A percentile compares a stretch with the other conserved stretches of the same genome.
These are phyloP conservation scores for Hassar affinis DNA, from an alignment of 2,113 vertebrate genomes.

Conservation along the genomic window DNA sequence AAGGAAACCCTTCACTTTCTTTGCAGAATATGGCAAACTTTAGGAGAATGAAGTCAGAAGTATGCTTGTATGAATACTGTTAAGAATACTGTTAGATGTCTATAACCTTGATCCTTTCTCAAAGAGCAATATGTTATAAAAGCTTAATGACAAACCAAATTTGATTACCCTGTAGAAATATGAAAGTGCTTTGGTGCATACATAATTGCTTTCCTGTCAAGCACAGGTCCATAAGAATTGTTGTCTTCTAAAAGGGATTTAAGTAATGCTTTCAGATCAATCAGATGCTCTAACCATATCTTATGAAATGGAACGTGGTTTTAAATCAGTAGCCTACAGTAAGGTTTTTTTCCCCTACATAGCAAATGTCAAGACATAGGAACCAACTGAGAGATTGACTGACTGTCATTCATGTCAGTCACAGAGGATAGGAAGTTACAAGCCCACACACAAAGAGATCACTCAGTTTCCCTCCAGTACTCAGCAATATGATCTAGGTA, in stretches of 20 bases:
- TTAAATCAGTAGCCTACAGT: neutral
- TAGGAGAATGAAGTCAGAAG: neutral
- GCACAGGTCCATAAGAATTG: neutral
- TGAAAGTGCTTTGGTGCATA: constrained; percentile 13
- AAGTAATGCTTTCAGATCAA: constrained; percentile 19
- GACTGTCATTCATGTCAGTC: constrained; percentile 15
- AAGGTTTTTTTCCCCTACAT: neutral
- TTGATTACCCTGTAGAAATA: constrained; percentile 31
- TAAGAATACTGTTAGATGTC: neutral
- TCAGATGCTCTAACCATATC: neutral
- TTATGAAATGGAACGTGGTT: neutral
- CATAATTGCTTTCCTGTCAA: constrained; percentile 19
- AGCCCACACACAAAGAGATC: neutral
- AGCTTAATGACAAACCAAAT: constrained; percentile 17
- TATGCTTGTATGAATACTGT: neutral
- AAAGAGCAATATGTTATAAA: neutral
- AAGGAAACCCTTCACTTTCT: neutral
- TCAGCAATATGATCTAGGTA: neutral
- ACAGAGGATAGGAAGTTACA: neutral
- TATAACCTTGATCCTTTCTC: constrained; percentile 26
- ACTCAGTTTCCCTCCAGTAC: neutral
- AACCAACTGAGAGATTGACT: neutral
- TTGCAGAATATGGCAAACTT: neutral
- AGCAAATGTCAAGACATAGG: constrained; percentile 14
- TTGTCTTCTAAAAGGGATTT: constrained; percentile 17